Percentiles rank a stretch among this genome's conserved stretches.
Evolutionary conservation across 2,888 invertebrate species (phyloP).

Genomic region (Xestia ashworthii): DNA sequence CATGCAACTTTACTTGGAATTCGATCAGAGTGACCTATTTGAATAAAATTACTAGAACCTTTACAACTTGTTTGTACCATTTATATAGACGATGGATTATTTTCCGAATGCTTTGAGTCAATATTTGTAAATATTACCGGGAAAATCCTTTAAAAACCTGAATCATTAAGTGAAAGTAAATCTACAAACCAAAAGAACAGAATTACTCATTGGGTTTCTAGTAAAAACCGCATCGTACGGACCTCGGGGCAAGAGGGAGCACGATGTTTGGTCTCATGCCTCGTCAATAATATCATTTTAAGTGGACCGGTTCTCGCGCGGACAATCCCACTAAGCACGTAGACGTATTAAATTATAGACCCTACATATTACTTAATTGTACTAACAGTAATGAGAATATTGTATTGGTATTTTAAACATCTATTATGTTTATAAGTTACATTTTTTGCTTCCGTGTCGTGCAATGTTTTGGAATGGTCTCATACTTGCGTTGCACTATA

Average conservation of each 20-base stretch:
- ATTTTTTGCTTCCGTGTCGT: slow-evolving; percentile 20
- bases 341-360: slow-evolving; percentile 77
- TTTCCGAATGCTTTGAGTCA: slow-evolving; percentile 7
- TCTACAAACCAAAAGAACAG: slow-evolving; percentile 45
- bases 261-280: slow-evolving; percentile 68
- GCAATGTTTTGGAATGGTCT: slow-evolving; percentile 7
- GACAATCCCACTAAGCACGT: slow-evolving; percentile 75
- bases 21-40: slow-evolving; percentile 22
- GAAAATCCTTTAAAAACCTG: slow-evolving; percentile 43
- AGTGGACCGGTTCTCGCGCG: slow-evolving; percentile 84
- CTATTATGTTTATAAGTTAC: slow-evolving; percentile 25
- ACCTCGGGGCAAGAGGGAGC: slow-evolving; percentile 50
- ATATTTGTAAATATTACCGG: slow-evolving; percentile 40
- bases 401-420: slow-evolving; percentile 51
- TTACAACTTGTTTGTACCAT: slow-evolving; percentile 23
- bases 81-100: not conserved
- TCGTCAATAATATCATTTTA: slow-evolving; percentile 85
- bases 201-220: slow-evolving; percentile 69
- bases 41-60: slow-evolving; percentile 32
- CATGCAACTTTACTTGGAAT: slow-evolving; percentile 30
- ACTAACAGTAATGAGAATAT: slow-evolving; percentile 54
- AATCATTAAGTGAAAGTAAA: slow-evolving; percentile 64
- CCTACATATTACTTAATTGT: slow-evolving; percentile 64
- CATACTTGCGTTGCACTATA: not conserved
- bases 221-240: slow-evolving; percentile 70